phyloP scores from a whole-genome alignment of 2,797 vertebrate genomes.

The Dermochelys coriacea region DNA sequence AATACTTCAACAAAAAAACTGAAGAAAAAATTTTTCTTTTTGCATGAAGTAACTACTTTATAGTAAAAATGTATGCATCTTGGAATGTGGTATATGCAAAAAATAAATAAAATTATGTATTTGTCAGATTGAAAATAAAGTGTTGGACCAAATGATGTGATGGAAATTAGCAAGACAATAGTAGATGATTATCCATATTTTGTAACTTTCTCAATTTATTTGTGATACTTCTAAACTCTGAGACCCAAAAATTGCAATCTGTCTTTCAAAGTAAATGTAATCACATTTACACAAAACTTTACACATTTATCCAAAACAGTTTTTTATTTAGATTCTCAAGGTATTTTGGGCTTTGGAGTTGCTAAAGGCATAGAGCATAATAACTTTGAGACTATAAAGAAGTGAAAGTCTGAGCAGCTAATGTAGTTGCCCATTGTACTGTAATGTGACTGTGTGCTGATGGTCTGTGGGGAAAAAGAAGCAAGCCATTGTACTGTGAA shows the following conservation, averaged over 20 bases:
- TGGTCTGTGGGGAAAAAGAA: constrained; percentile 23
- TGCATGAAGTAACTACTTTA: fast-evolving
- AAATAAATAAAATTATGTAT: background rate
- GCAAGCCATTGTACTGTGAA: constrained; percentile 32
- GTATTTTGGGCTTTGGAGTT: background rate
- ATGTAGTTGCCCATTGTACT: background rate
- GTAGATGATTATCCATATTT: background rate
- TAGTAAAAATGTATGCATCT: background rate
- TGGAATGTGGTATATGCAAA: background rate
- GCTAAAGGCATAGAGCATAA: background rate
- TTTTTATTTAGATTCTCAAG: constrained; percentile 4
- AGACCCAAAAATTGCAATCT: background rate
- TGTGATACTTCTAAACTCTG: background rate
- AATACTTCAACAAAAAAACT: too few species aligned
- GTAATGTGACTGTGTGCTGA: background rate
- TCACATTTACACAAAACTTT: background rate
- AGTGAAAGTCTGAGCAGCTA: background rate
- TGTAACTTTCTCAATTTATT: background rate
- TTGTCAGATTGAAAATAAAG: constrained; percentile 16
- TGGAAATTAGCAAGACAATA: background rate
- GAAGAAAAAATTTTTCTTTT: background rate
- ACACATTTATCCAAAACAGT: background rate
- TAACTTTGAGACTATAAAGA: background rate
- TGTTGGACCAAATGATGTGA: background rate
- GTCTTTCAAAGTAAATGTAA: background rate